These are phyloP conservation scores for Epsilonema sp. DNA, from an alignment of 2,888 invertebrate species.

Conservation along the genomic window DNA sequence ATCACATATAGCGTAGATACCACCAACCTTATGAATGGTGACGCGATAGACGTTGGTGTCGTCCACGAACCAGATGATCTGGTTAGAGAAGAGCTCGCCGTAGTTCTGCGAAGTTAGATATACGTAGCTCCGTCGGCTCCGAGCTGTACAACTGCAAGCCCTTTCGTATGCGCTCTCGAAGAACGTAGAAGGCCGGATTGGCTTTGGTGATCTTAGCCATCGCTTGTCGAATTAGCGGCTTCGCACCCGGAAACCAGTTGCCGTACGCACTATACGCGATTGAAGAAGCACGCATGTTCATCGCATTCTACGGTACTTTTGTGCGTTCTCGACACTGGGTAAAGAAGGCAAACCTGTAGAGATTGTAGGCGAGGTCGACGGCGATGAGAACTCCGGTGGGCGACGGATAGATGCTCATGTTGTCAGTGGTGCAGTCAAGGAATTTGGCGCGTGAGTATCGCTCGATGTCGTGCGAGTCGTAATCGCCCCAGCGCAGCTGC, in stretches of 20 bases:
- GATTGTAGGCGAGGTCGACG: constrained; percentile 89
- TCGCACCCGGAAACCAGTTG: constrained; percentile 99
- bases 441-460: constrained; percentile 73
- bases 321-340: not conserved
- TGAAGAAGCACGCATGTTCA: constrained; percentile 3
- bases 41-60: constrained; percentile 98
- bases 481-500: constrained; percentile 96
- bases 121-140: constrained; percentile 89
- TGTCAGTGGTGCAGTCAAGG: constrained; percentile 96
- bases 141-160: constrained; percentile 86
- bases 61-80: constrained; percentile 99
- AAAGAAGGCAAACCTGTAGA: constrained; percentile 48
- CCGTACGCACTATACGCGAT: constrained; percentile 91
- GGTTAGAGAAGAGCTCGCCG: constrained; percentile 97
- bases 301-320: not conserved
- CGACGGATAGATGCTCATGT: constrained; percentile 99
- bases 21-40: constrained; percentile 68
- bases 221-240: constrained; percentile 91
- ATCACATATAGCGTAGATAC: not conserved
- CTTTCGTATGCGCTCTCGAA: constrained; percentile 88
- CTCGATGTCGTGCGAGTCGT: constrained; percentile 97
- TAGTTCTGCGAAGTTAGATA: constrained; percentile 98
- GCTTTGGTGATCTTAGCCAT: constrained; percentile 99
- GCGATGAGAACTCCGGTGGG: constrained; percentile 92
- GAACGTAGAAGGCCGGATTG: constrained; percentile 89